A percentile compares a stretch with the other conserved stretches of the same genome.
These are phyloP conservation scores for Sylvia atricapilla DNA, from an alignment of 2,113 vertebrate species.

Conservation along the genomic window DNA sequence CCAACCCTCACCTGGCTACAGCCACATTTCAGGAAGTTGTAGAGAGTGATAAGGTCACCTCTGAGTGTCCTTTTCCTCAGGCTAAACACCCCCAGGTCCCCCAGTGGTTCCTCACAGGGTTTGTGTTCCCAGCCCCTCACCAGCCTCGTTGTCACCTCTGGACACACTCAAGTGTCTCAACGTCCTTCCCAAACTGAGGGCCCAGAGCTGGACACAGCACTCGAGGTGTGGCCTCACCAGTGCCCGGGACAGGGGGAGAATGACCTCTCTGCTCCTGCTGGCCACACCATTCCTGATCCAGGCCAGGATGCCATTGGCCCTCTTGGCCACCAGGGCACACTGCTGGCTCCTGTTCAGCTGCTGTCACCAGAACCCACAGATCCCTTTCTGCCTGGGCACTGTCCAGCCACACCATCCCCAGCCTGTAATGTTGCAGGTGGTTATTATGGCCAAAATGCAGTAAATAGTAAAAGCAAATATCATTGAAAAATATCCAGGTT, in stretches of 20 bases:
- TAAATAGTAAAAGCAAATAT: no score
- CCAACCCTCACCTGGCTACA: neutral
- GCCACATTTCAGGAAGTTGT: neutral
- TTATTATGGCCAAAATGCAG: neutral
- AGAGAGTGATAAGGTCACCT: neutral
- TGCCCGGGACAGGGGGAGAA: neutral
- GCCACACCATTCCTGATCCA: neutral
- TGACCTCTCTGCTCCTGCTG: neutral
- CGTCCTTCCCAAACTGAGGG: neutral
- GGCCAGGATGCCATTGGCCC: neutral
- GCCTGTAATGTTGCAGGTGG: neutral
- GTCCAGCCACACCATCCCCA: neutral
- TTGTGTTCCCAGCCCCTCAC: neutral
- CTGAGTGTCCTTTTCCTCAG: neutral
- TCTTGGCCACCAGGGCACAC: neutral
- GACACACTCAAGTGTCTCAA: neutral
- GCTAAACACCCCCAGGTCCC: neutral
- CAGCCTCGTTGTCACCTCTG: neutral
- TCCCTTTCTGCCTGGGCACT: neutral
- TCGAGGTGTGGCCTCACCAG: neutral
- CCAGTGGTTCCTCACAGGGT: neutral
- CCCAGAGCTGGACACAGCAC: neutral
- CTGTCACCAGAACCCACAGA: neutral
- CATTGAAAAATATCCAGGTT: no score
- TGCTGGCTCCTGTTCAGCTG: neutral